These are phyloP conservation scores for Euglossa dilemma DNA, from an alignment of 1,140 invertebrate genomes.

Conservation along the genomic window DNA sequence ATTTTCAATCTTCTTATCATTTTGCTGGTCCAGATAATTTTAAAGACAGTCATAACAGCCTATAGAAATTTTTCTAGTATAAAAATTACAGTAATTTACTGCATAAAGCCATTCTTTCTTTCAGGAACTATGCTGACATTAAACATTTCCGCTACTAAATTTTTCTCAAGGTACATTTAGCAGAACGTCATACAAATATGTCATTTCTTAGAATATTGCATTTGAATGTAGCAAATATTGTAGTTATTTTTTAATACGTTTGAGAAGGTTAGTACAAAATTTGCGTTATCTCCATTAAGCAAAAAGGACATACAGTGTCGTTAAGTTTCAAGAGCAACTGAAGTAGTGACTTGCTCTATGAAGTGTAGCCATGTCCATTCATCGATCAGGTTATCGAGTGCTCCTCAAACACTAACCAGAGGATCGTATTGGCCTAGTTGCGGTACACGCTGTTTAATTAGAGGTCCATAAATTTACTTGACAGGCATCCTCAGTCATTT, in stretches of 20 bases:
- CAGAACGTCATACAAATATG: neutral
- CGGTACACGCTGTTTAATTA: conserved; percentile 22
- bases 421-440: conserved; percentile 34
- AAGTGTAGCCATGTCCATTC: neutral
- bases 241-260: no score
- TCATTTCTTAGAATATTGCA: no score
- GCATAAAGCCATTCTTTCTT: neutral
- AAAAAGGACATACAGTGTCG: neutral
- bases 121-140: neutral
- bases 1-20: no score
- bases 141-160: neutral
- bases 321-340: neutral
- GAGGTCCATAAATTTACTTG: neutral
- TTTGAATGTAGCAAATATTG: no score
- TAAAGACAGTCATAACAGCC: no score
- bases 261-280: no score
- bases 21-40: no score
- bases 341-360: neutral
- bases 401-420: conserved; percentile 29
- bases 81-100: neutral
- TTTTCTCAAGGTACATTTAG: neutral
- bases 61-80: no score
- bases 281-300: no score
- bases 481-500: neutral
- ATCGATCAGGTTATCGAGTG: conserved; percentile 29